Conservation (phyloP, 2,797 vertebrate genomes). For the Pampus argenteus region DNA sequence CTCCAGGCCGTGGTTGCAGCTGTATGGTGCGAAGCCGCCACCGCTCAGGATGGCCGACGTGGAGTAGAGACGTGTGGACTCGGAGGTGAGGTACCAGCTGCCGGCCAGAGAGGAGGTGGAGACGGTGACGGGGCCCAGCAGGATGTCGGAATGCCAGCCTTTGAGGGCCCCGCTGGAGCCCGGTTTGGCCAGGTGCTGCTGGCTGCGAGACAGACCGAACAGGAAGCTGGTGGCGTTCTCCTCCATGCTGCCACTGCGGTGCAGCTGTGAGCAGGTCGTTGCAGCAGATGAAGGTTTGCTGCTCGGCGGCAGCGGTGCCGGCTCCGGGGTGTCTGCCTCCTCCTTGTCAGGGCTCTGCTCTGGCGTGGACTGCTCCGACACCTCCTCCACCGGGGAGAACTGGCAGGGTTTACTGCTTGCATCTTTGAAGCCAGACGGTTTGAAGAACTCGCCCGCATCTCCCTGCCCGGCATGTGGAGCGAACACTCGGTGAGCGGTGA, state of each 20-base stretch:
- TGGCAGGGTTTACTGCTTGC: constrained; percentile 87
- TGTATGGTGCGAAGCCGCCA: constrained; percentile 78
- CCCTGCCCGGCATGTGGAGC: constrained; percentile 59
- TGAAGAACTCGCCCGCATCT: constrained; percentile 87
- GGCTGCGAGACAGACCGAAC: constrained; percentile 90
- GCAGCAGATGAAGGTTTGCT: constrained; percentile 28
- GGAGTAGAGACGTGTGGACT: constrained; percentile 90
- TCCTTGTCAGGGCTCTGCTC: constrained; percentile 91
- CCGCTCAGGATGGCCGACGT: constrained; percentile 86
- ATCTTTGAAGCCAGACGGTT: constrained; percentile 84
- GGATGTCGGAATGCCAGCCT: constrained; percentile 95
- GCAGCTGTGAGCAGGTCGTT: constrained; percentile 75
- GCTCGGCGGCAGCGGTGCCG: constrained; percentile 2
- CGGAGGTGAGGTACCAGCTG: constrained; percentile 92
- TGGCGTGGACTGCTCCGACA: constrained; percentile 91
- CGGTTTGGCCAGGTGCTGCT: constrained; percentile 89
- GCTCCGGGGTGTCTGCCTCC: constrained; percentile 59
- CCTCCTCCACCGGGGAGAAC: constrained; percentile 94
- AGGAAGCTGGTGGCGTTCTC: constrained; percentile 88
- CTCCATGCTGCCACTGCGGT: constrained; percentile 91
- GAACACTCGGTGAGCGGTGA: constrained; percentile 77
- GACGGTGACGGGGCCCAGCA: constrained; percentile 87
- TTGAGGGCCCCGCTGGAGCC: constrained; percentile 85
- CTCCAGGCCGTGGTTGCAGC: constrained; percentile 87
- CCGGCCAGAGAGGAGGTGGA: constrained; percentile 82